Base-by-base conservation (phyloP, 1,140 invertebrate species). In the Trachymyrmex septentrionalis region DNA sequence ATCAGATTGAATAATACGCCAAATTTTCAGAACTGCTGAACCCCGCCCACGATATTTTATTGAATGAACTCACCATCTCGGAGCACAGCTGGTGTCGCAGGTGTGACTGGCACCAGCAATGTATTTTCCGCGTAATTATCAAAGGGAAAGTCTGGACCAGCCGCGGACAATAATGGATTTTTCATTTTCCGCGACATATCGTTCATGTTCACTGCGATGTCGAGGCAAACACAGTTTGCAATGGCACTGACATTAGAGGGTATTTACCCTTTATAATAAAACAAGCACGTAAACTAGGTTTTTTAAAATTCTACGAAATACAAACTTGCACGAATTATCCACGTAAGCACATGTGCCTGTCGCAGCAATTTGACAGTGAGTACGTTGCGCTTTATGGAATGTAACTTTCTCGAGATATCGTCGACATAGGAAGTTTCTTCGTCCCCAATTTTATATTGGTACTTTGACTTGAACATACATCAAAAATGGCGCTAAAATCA, bases 81-180 rank as follows among this genome's bases (percentile, higher is more conserved):
- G 12, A 95, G 87, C 44, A 95, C 90, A 50, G 94, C 92, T 48
- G 94, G 90, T 77, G 92, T 93, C n/a, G 93, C 92, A 67, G 94
- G 93, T 24, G 94, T 93, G 14, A 95, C 94, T 72, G 95, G 95
- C 81, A 95, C 88, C n/a, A 95, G 80, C n/a, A 95, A 57, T 50
- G 92, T 86, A 82, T 91, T 94, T 38, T 89, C 89, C 2, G 90
- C 30, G 73, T 93, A 94, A 89, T 93, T 93, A 50, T 95, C 94
- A 34, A 94, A 94, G 2, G 94, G 92, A 86, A 93, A 95, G 38
- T 91, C 92, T 19, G 93, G 91, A 44, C 93, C 94, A n/a, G 95
- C 95, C 19, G 92, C 95, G 34, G 95, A 93, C 59, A 96, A 90
- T 85, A 96, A 91, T 21, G 95, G 93, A 87, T 95, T 95, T 91